phyloP scores from a whole-genome alignment of 2,113 vertebrate species.

The Morone saxatilis region DNA sequence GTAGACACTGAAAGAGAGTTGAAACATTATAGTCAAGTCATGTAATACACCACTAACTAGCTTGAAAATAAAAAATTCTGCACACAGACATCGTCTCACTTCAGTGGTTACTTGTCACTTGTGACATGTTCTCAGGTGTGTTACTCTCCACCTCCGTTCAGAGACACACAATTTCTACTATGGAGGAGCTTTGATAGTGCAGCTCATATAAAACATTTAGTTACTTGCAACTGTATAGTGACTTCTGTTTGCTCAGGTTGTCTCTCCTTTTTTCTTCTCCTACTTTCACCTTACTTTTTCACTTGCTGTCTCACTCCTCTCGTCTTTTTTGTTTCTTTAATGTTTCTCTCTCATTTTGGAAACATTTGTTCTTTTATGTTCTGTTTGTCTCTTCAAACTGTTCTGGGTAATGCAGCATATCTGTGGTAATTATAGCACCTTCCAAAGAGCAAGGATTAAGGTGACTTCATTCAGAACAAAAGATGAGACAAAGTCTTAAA shows the following conservation, averaged over 20 bases:
- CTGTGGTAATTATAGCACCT: constrained; percentile 59
- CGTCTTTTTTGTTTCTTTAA: constrained; percentile 1
- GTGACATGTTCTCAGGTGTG: not conserved
- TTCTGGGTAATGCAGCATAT: constrained; percentile 39
- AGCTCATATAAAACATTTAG: not conserved
- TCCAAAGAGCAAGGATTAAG: constrained; percentile 54
- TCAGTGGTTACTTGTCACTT: constrained; percentile 1
- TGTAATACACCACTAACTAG: not conserved
- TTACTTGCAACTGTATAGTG: not conserved
- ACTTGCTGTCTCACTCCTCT: not conserved
- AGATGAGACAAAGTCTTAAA: constrained; percentile 35
- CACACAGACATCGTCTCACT: not conserved
- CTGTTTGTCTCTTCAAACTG: constrained; percentile 44
- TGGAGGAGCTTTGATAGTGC: constrained; percentile 8
- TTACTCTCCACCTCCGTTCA: not conserved
- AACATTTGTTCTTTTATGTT: constrained; percentile 46
- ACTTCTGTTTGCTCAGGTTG: not conserved
- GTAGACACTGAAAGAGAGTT: not conserved
- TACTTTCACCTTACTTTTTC: constrained; percentile 1
- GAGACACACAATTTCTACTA: not conserved
- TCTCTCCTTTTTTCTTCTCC: not conserved
- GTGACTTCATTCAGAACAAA: constrained; percentile 46
- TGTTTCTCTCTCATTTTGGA: constrained; percentile 12
- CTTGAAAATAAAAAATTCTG: not conserved
- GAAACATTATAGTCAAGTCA: not conserved